These are phyloP conservation scores for Lepisosteus oculatus DNA, from an alignment of 2,113 vertebrate genomes.

Conservation along the genomic window DNA sequence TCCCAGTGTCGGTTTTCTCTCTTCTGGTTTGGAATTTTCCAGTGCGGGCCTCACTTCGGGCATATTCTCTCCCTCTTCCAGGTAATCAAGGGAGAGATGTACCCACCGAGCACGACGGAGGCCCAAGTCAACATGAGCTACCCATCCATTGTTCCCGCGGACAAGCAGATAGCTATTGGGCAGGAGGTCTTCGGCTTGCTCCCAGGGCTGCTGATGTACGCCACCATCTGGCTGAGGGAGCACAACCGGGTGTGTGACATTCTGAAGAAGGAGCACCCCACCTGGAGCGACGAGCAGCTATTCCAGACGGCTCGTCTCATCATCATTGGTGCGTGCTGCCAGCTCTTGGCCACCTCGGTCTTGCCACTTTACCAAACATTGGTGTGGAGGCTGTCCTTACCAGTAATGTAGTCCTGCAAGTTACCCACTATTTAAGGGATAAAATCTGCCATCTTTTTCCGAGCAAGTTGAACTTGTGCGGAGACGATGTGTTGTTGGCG, in stretches of 20 bases:
- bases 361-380: too few relatives aligned
- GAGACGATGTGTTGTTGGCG: too few relatives aligned
- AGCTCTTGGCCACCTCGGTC: too few relatives aligned
- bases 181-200: slow-evolving; percentile 88
- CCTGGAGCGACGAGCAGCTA: slow-evolving; percentile 89
- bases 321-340: slow-evolving; percentile 77
- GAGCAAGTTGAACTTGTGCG: too few relatives aligned
- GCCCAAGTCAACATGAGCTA: slow-evolving; percentile 80
- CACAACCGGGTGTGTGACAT: slow-evolving; percentile 93
- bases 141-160: slow-evolving; percentile 46
- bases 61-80: slow-evolving; percentile 33
- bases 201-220: slow-evolving; percentile 80
- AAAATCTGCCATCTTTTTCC: too few relatives aligned
- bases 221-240: slow-evolving; percentile 89
- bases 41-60: too few relatives aligned
- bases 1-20: too few relatives aligned
- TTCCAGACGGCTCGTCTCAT: slow-evolving; percentile 91
- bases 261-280: slow-evolving; percentile 81
- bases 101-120: slow-evolving; percentile 70
- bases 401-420: too few relatives aligned
- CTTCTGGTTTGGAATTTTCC: too few relatives aligned
- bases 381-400: too few relatives aligned
- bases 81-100: slow-evolving; percentile 83
- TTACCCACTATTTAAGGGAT: too few relatives aligned
- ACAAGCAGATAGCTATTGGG: slow-evolving; percentile 73